A percentile compares a stretch with the other conserved stretches of the same genome.
Conservation (phyloP, 2,888 invertebrate species). For the Elegia similella region DNA sequence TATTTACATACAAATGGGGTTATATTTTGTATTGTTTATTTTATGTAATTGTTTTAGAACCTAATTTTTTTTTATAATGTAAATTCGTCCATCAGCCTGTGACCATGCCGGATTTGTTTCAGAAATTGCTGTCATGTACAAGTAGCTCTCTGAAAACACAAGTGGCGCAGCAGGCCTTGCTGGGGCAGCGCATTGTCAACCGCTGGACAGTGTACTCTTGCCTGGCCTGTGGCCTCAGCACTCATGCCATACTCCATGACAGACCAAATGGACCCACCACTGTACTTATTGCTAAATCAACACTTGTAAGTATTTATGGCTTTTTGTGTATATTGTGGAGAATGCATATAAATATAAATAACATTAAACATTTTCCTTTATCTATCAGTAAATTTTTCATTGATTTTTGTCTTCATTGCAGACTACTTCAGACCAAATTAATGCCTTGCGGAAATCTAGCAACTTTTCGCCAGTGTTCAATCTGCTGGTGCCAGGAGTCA, state of each 20-base stretch:
- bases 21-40: slow-evolving; percentile 1
- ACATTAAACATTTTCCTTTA: no score
- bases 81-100: not conserved
- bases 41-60: not conserved
- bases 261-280: slow-evolving; percentile 53
- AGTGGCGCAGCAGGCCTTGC: slow-evolving; percentile 81
- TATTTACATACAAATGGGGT: not conserved
- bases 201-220: slow-evolving; percentile 84
- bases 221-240: slow-evolving; percentile 83
- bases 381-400: not conserved
- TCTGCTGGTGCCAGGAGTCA: slow-evolving; percentile 83
- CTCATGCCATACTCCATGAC: slow-evolving; percentile 83
- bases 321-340: no score
- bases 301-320: slow-evolving; percentile 75
- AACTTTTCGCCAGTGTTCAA: slow-evolving; percentile 88
- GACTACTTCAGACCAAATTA: slow-evolving; percentile 82
- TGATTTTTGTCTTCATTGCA: slow-evolving; percentile 44
- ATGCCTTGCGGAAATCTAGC: slow-evolving; percentile 82
- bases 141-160: slow-evolving; percentile 73
- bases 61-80: not conserved
- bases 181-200: slow-evolving; percentile 79
- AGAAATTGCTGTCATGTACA: slow-evolving; percentile 78
- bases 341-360: no score
- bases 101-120: slow-evolving; percentile 28
- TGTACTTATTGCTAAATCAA: slow-evolving; percentile 79